phyloP scores from a whole-genome alignment of 2,797 vertebrate genomes.

The Pseudocheirus occidentalis region DNA sequence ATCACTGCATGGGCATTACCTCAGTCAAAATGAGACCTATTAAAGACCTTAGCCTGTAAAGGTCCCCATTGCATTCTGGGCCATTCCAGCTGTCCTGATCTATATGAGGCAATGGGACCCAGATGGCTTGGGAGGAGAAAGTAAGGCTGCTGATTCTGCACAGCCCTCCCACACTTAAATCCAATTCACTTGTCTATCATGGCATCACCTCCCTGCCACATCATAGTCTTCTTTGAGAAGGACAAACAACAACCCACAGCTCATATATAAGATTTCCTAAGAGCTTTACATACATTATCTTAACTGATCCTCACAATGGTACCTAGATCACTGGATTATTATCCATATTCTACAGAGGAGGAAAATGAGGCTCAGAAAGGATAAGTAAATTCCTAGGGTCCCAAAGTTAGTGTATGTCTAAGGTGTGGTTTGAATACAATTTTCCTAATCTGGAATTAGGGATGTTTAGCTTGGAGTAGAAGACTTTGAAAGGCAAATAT shows the following conservation, averaged over 20 bases:
- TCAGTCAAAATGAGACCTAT: too few relatives aligned
- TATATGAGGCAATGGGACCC: too few relatives aligned
- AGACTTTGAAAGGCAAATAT: neutral
- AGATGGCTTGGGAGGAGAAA: too few relatives aligned
- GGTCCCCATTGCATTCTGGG: too few relatives aligned
- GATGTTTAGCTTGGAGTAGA: neutral
- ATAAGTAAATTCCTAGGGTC: neutral
- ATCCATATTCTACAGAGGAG: neutral
- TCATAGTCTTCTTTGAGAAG: too few relatives aligned
- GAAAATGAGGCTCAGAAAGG: neutral
- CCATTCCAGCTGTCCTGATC: too few relatives aligned
- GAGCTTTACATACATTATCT: neutral
- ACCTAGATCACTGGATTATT: neutral
- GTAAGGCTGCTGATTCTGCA: too few relatives aligned
- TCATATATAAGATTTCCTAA: neutral
- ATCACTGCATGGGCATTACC: too few relatives aligned
- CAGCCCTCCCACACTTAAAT: too few relatives aligned
- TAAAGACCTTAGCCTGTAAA: too few relatives aligned
- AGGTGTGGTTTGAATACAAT: neutral
- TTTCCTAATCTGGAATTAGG: neutral
- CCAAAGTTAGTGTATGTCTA: neutral
- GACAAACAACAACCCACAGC: neutral
- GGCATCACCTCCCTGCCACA: too few relatives aligned
- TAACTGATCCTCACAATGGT: neutral
- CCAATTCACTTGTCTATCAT: too few relatives aligned